These are phyloP conservation scores for Heliconius congener DNA, from an alignment of 1,140 invertebrate genomes.

Conservation along the genomic window DNA sequence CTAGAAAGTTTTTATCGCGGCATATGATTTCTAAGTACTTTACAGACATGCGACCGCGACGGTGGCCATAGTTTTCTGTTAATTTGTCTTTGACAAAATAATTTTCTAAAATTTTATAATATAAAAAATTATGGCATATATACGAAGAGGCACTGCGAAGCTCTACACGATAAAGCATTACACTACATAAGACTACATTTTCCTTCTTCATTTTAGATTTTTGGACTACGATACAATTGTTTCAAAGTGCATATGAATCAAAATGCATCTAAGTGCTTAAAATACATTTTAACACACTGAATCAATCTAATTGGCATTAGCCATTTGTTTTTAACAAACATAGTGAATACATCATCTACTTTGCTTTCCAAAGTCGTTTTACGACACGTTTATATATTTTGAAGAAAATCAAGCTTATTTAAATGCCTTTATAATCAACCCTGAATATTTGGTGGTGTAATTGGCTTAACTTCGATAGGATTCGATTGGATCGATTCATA, in stretches of 20 bases:
- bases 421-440: not conserved
- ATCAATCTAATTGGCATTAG: not conserved
- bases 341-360: not conserved
- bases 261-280: too few species aligned
- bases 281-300: not conserved
- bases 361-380: not conserved
- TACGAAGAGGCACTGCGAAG: not conserved
- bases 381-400: not conserved
- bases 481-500: too few species aligned
- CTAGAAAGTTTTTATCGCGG: too few species aligned
- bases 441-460: not conserved
- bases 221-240: too few species aligned
- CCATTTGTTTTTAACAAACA: not conserved
- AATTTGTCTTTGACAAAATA: not conserved
- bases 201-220: too few species aligned
- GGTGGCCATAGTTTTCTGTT: too few species aligned
- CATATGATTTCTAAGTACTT: too few species aligned
- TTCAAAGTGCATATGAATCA: not conserved
- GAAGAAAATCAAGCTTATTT: not conserved
- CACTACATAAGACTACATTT: too few species aligned
- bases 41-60: too few species aligned
- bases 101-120: not conserved
- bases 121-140: not conserved
- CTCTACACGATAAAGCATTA: not conserved
- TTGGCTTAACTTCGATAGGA: not conserved